Base-by-base conservation (phyloP, 2,797 vertebrate genomes). In the Smutsia gigantea region DNA sequence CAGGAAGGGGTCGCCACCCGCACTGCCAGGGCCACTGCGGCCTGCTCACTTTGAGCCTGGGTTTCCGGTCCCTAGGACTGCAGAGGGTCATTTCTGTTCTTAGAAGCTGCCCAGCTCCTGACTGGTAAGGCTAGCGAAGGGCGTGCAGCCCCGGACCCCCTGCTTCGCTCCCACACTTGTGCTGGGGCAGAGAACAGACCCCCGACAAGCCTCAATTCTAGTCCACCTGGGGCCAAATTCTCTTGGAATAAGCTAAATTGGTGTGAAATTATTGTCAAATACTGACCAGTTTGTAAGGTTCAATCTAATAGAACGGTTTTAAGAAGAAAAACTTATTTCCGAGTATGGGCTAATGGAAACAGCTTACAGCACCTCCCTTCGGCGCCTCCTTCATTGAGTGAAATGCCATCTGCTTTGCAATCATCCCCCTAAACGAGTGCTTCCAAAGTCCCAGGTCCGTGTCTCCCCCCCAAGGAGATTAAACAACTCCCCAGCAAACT, bases 61-160 rank as follows among this genome's bases (percentile, higher is more conserved):
- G 11, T 29, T 51, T 4, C 10, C 6, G 18, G 72, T 42, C 29
- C 31, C 71, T 2, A 18, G 46, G 9, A 51, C 21, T n/a, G 12
- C 19, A 51, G 29, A 21, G 46, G 18, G 18, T 12, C 15, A 21
- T 21, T 51, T 51, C 46, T 19, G 29, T n/a, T 1, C 9, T n/a
- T 31, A 1, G 27, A 49, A 42, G 15, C 14, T 0, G 29, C 71
- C 71, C 17, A 0, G 27, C 0, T 31, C 17, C 3, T 2, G 46
- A 31, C 51, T 17, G 5, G 71, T 31, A 18, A 31, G 0, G 14
- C 27, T 9, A 19, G 42, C 17, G 29, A 74, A 74, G 27, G 49
- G 19, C 37, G 12, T 39, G 46, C 6, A 0, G 55, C 14, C 63
- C 42, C 15, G 6, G 42, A 34, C 4, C 21, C 59, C 7, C 0